Percentiles rank a stretch among this genome's conserved stretches.
Evolutionary conservation across 2,113 vertebrate species (phyloP).

Genomic region (Oncorhynchus masou): DNA sequence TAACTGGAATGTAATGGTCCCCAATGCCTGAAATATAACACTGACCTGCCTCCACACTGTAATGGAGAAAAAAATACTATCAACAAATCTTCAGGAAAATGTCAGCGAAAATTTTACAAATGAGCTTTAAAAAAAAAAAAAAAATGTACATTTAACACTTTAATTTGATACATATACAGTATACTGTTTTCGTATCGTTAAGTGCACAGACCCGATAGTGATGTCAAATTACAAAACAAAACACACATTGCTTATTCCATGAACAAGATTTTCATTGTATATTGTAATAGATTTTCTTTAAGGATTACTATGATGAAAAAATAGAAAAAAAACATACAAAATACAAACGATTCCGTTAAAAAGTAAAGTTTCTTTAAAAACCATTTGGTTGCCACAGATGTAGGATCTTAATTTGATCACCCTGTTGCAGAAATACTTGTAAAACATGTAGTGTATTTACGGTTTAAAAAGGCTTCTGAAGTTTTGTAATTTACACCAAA

Average conservation of each 20-base stretch:
- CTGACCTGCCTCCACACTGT: background rate
- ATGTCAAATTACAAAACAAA: constrained; percentile 36
- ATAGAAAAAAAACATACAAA: constrained; percentile 77
- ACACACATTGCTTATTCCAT: constrained; percentile 32
- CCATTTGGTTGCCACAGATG: constrained; percentile 25
- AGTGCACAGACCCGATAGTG: constrained; percentile 35
- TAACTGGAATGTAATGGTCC: constrained; percentile 10
- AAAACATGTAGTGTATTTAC: no score
- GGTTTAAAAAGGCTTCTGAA: no score
- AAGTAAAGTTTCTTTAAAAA: constrained; percentile 65
- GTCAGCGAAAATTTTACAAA: constrained; percentile 58
- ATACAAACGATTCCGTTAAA: constrained; percentile 62
- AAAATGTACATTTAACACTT: constrained; percentile 56
- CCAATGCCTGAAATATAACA: constrained; percentile 1
- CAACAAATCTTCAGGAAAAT: constrained; percentile 30
- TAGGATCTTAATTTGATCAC: no score
- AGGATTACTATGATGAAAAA: constrained; percentile 64
- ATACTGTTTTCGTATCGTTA: constrained; percentile 38
- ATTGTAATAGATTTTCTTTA: constrained; percentile 43
- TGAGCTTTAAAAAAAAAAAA: constrained; percentile 46
- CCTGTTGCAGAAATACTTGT: no score
- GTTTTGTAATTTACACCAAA: no score
- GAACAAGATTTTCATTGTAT: constrained; percentile 17
- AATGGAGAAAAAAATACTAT: background rate
- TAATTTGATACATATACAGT: constrained; percentile 28